Evolutionary conservation across 1,140 invertebrate genomes (phyloP).

Genomic region (Maconellicoccus hirsutus): DNA sequence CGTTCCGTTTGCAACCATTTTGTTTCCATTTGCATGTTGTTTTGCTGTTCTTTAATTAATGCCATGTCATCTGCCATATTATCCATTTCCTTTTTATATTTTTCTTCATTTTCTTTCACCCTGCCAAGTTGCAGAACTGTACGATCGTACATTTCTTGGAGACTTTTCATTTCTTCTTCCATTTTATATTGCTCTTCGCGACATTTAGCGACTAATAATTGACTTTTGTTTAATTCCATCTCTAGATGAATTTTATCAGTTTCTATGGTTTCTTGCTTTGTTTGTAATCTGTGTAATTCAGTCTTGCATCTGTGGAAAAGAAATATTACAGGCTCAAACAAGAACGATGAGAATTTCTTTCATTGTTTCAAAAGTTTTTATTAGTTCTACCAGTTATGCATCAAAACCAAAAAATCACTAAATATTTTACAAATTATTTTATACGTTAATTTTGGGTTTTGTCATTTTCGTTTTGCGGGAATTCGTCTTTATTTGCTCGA

Average conservation of each 20-base stretch:
- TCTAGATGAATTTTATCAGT: slow-evolving; percentile 74
- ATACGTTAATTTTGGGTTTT: too few species aligned
- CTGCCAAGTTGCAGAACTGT: slow-evolving; percentile 67
- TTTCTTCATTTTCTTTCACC: slow-evolving; percentile 81
- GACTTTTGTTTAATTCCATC: slow-evolving; percentile 73
- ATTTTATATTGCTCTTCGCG: slow-evolving; percentile 74
- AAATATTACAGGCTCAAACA: slow-evolving; percentile 22
- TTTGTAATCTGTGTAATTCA: slow-evolving; percentile 75
- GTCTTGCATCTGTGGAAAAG: slow-evolving; percentile 58
- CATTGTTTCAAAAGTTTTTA: neutral
- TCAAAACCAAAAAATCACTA: neutral
- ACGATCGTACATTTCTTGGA: slow-evolving; percentile 79
- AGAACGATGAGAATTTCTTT: neutral
- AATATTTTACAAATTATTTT: neutral
- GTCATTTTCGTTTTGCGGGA: too few species aligned
- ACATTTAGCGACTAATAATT: slow-evolving; percentile 59
- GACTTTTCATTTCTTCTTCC: slow-evolving; percentile 66
- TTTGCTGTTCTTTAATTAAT: slow-evolving; percentile 74
- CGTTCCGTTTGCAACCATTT: slow-evolving; percentile 68
- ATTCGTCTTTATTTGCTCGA: too few species aligned
- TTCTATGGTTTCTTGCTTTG: slow-evolving; percentile 71
- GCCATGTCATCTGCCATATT: slow-evolving; percentile 62
- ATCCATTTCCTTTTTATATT: slow-evolving; percentile 77
- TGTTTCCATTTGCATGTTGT: slow-evolving; percentile 74
- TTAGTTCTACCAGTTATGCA: too few species aligned